Evolutionary conservation across 2,797 vertebrate genomes (phyloP).

Genomic region (Sebastes wilsoni): DNA sequence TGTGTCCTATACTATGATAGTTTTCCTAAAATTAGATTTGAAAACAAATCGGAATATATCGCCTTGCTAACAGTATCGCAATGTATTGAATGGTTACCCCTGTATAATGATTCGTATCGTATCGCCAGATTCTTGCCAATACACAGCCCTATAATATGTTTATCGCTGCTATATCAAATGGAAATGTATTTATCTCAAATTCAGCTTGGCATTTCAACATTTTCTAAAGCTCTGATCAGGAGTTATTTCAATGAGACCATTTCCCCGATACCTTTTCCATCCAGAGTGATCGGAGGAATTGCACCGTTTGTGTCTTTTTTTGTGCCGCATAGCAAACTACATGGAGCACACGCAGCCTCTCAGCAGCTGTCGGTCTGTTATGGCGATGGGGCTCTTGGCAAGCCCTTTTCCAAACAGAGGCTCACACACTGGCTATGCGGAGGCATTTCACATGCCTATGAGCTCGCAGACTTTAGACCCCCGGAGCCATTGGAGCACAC

Average conservation of each 20-base stretch:
- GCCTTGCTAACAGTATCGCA: too few relatives aligned
- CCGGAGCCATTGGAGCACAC: conserved; percentile 58
- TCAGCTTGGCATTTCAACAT: conserved; percentile 1
- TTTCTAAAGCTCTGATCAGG: not conserved
- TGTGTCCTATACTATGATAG: too few relatives aligned
- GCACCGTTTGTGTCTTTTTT: conserved; percentile 20
- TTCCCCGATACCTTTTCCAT: conserved; percentile 8
- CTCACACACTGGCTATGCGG: conserved; percentile 61
- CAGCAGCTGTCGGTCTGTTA: conserved; percentile 70
- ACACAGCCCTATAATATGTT: not conserved
- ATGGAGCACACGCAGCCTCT: conserved; percentile 56
- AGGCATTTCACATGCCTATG: conserved; percentile 70
- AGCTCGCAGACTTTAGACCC: conserved; percentile 60
- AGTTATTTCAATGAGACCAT: conserved; percentile 15
- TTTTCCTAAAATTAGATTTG: too few relatives aligned
- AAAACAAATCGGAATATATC: too few relatives aligned
- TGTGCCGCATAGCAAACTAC: conserved; percentile 32
- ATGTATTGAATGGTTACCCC: too few relatives aligned
- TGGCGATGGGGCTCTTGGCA: conserved; percentile 68
- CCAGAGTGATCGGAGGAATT: conserved; percentile 7
- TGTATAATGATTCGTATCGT: accelerated
- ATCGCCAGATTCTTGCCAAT: not conserved
- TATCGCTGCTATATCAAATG: conserved; percentile 1
- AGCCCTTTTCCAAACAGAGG: conserved; percentile 72
- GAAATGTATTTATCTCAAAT: conserved; percentile 7